These are phyloP conservation scores for Ctenicera cuprea DNA, from an alignment of 2,888 invertebrate genomes.

Conservation along the genomic window DNA sequence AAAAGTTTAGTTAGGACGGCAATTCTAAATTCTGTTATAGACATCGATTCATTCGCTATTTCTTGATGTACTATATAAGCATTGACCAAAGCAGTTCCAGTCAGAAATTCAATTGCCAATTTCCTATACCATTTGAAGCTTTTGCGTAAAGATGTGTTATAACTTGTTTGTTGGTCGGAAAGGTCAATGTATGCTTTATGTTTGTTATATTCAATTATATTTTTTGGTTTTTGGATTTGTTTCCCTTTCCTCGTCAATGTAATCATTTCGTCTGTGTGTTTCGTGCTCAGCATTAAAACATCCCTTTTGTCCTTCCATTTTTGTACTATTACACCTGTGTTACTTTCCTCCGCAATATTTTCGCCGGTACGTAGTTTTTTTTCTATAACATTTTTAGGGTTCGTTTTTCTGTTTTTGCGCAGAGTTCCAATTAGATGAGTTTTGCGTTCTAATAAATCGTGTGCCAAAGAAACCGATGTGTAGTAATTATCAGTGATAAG, in stretches of 20 bases:
- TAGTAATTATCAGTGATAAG: slow-evolving; percentile 54
- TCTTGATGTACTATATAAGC: slow-evolving; percentile 50
- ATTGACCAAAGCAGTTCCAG: slow-evolving; percentile 39
- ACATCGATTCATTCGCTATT: slow-evolving; percentile 54
- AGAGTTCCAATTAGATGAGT: slow-evolving; percentile 41
- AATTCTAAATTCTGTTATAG: slow-evolving; percentile 30
- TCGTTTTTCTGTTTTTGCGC: slow-evolving; percentile 8
- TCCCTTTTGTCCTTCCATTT: slow-evolving; percentile 45
- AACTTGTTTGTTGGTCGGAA: slow-evolving; percentile 44
- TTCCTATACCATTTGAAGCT: slow-evolving; percentile 47
- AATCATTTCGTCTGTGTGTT: slow-evolving; percentile 32
- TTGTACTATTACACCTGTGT: slow-evolving; percentile 34
- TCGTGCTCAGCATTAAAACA: slow-evolving; percentile 31
- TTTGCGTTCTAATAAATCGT: slow-evolving; percentile 32
- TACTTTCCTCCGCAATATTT: slow-evolving; percentile 32
- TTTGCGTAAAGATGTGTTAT: slow-evolving; percentile 58
- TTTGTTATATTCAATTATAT: slow-evolving; percentile 47
- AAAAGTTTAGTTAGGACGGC: background rate
- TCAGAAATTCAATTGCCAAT: slow-evolving; percentile 41
- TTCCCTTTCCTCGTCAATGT: background rate
- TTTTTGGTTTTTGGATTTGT: slow-evolving; percentile 27
- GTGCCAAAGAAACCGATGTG: slow-evolving; percentile 12
- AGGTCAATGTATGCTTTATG: slow-evolving; percentile 45
- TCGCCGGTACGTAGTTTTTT: slow-evolving; percentile 29
- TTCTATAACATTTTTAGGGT: slow-evolving; percentile 12